Evolutionary conservation across 1,140 invertebrate species (phyloP).

Genomic region (Parapsyche elsis): DNA sequence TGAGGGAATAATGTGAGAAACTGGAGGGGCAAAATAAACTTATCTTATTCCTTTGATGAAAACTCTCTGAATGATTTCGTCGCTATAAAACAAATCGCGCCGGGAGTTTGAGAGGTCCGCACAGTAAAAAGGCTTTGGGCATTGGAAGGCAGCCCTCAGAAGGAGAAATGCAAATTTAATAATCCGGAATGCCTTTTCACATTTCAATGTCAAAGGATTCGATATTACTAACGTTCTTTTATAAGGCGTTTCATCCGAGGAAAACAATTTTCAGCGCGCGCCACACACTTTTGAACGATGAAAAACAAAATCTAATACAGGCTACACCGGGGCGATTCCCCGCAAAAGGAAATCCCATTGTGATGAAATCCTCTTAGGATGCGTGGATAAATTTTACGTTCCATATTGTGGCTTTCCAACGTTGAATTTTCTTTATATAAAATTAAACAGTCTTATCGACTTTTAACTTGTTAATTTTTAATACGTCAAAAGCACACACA

Average conservation of each 20-base stretch:
- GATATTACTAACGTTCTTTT: slow-evolving; percentile 50
- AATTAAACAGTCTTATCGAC: too few species aligned
- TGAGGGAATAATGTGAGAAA: background rate
- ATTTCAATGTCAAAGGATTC: slow-evolving; percentile 57
- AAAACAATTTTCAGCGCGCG: slow-evolving; percentile 38
- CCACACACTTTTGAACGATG: slow-evolving; percentile 21
- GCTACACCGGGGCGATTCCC: background rate
- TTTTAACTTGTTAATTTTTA: too few species aligned
- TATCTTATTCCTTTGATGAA: slow-evolving; percentile 52
- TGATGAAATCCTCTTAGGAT: slow-evolving; percentile 23
- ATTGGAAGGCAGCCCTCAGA: slow-evolving; percentile 33
- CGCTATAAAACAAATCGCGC: slow-evolving; percentile 51
- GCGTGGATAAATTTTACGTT: background rate
- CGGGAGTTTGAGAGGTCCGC: slow-evolving; percentile 29
- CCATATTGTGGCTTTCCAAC: background rate
- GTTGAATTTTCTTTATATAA: background rate
- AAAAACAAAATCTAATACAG: slow-evolving; percentile 32
- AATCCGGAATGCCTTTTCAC: slow-evolving; percentile 55
- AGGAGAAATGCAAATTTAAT: slow-evolving; percentile 55
- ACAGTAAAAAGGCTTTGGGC: slow-evolving; percentile 29
- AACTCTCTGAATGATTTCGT: slow-evolving; percentile 48
- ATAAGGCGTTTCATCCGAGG: slow-evolving; percentile 43
- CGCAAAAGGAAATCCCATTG: slow-evolving; percentile 22
- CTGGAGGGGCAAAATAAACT: slow-evolving; percentile 51
- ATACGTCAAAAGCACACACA: too few species aligned